Percentiles rank a stretch among this genome's conserved stretches.
phyloP scores from a whole-genome alignment of 2,797 vertebrate genomes.

The Mycteria americana region DNA sequence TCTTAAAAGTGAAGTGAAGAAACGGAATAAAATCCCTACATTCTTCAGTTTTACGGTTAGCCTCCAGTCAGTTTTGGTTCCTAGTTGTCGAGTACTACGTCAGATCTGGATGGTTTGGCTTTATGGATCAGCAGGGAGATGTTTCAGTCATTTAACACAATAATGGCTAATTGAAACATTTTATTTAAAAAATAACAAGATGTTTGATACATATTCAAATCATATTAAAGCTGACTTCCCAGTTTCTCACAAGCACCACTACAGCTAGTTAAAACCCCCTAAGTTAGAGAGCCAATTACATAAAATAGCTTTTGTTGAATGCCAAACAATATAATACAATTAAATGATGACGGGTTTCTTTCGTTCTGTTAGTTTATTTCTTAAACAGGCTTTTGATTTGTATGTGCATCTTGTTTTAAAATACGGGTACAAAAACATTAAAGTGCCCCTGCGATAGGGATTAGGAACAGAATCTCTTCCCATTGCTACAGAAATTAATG shows the following conservation, averaged over 20 bases:
- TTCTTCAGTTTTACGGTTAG: not conserved
- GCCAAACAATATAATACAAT: not conserved
- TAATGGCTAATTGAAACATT: not conserved
- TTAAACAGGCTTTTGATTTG: not conserved
- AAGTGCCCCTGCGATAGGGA: not conserved
- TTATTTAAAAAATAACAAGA: not conserved
- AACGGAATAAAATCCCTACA: not conserved
- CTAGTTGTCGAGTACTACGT: fast-evolving
- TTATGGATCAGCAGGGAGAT: slow-evolving; percentile 16
- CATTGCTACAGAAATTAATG: not conserved
- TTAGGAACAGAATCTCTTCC: not conserved
- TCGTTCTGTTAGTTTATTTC: not conserved
- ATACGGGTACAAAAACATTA: fast-evolving
- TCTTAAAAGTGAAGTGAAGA: not conserved
- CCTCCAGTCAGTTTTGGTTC: not conserved
- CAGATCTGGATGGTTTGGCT: not conserved
- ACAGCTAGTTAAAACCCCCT: not conserved
- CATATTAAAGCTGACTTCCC: not conserved
- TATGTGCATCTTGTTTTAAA: not conserved
- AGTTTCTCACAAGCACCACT: not conserved
- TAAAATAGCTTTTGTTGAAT: not conserved
- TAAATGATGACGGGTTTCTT: not conserved
- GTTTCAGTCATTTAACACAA: slow-evolving; percentile 13
- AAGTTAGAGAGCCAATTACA: not conserved
- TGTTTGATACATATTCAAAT: not conserved